Base-by-base conservation (phyloP, 1,140 invertebrate genomes). In the Diorhabda sublineata region DNA sequence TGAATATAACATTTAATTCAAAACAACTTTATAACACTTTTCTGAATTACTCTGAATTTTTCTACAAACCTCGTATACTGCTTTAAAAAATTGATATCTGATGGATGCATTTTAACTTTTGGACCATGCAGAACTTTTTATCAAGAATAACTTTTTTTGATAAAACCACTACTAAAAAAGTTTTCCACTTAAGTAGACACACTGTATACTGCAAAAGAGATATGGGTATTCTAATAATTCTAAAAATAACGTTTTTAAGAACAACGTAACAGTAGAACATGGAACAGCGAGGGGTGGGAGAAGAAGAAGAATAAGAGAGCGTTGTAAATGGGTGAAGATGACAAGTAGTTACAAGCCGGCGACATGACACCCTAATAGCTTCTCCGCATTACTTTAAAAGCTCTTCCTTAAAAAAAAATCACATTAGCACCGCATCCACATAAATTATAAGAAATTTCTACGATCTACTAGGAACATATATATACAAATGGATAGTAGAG, bases 291-390 rank as follows among this genome's bases (percentile, higher is more conserved):
- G 47, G 47, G 47, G 47, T 44, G 59, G 41, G 26, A 41, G n/a
- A 65, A 45, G 42, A 45, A 60, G 45, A 58, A 58, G 56, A 45
- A 62, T 44, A 58, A 47, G 64, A 47, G n/a, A 43, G 59, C 26
- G 67, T 68, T 66, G 72, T 70, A 73, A 70, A 70, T 64, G 63
- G 71, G 69, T 61, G 65, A 66, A 65, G 72, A 71, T 73, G 72
- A 73, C 72, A 73, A 73, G 72, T 73, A 62, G 72, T 61, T 71
- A 73, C 72, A 71, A 67, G 72, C 58, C 69, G 72, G 57, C 72
- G 72, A 73, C 72, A 73, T 73, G 72, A 73, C 72, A 73, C 72
- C 67, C 65, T 73, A 73, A 73, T 73, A 69, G 72, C 66, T 58
- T 69, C 66, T 61, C 47, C 69, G 67, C 72, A 73, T 73, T 73